Base-by-base conservation (phyloP, 2,113 vertebrate species). In the Amphiprion percula region DNA sequence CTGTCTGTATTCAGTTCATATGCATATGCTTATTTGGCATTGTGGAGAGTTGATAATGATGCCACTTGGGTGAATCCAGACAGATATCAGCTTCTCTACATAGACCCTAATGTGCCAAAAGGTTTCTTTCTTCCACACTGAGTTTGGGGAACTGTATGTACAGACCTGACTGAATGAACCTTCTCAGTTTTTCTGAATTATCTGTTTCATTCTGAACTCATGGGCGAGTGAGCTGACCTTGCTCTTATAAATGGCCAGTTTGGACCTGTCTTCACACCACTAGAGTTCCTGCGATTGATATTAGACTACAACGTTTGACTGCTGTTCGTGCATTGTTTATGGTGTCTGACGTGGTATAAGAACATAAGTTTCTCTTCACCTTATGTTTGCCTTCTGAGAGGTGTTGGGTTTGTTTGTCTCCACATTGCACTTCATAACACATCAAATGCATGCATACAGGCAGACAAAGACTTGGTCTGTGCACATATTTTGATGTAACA, bases 321-420 rank as follows among this genome's bases (percentile, higher is more conserved):
- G 10, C 6, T 50, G 4, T 30, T 70, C 33, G 23, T n/a, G 30
- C 63, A 37, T 46, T 72, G 26, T 9, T 52, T 19, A 21, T 54
- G 39, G 17, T 55, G 63, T 72, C 11, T 60, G 52, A 10, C 15
- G 33, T 46, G 24, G 41, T 78, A 33, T 24, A n/a, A 39, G 21
- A 71, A 47, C 14, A n/a, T 60, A n/a, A 0, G 24, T 15, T 67
- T 76, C 47, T 50, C 23, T 76, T 62, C 44, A 67, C 67, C 19
- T 41, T 2, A 0, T 70, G 7, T 37, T 37, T 85, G 3, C 53
- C 41, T 30, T 68, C 30, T 52, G 24, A 19, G 60, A 56, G 19
- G 46, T 72, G 65, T 67, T 71, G 28, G 4, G 24, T 65, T 66
- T 55, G 37, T 58, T 47, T 59, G 15, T 70, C 59, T 33, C n/a